Conservation (phyloP, 2,797 vertebrate genomes). For the Sylvia borin region DNA sequence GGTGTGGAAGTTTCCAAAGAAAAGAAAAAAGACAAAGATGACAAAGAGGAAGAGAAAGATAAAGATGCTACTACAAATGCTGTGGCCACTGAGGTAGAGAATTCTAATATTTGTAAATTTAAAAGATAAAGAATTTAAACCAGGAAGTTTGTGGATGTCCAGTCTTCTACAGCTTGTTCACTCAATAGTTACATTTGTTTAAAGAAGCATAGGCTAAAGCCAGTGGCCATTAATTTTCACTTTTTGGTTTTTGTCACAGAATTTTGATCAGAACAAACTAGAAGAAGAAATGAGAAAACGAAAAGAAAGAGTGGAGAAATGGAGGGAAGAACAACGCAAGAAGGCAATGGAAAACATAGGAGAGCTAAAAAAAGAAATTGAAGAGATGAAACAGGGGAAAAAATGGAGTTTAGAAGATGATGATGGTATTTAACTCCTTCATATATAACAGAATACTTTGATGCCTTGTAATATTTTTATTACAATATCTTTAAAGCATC, state of each 20-base stretch:
- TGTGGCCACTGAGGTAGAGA: slow-evolving; percentile 47
- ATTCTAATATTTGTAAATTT: background rate
- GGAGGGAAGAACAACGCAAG: slow-evolving; percentile 97
- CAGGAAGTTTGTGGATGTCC: background rate
- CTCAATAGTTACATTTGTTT: background rate
- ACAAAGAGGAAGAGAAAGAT: slow-evolving; percentile 95
- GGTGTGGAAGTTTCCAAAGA: slow-evolving; percentile 84
- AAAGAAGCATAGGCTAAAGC: background rate
- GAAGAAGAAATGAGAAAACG: slow-evolving; percentile 99
- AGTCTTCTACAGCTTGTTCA: background rate
- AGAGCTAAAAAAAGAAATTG: slow-evolving; percentile 95
- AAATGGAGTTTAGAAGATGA: slow-evolving; percentile 99
- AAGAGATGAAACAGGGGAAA: slow-evolving; percentile 98
- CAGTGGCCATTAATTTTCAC: background rate
- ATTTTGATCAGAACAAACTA: slow-evolving; percentile 98
- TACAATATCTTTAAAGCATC: background rate
- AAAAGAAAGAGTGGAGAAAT: slow-evolving; percentile 98
- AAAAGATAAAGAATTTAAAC: background rate
- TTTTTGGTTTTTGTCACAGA: slow-evolving; percentile 69
- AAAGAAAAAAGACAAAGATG: slow-evolving; percentile 96
- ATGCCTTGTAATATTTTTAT: background rate
- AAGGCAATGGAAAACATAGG: slow-evolving; percentile 97
- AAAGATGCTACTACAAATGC: slow-evolving; percentile 86
- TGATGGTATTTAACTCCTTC: slow-evolving; percentile 81
- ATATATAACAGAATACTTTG: background rate